A percentile compares a stretch with the other conserved stretches of the same genome.
phyloP scores from a whole-genome alignment of 2,113 vertebrate species.

The Genyomyrus donnyi region DNA sequence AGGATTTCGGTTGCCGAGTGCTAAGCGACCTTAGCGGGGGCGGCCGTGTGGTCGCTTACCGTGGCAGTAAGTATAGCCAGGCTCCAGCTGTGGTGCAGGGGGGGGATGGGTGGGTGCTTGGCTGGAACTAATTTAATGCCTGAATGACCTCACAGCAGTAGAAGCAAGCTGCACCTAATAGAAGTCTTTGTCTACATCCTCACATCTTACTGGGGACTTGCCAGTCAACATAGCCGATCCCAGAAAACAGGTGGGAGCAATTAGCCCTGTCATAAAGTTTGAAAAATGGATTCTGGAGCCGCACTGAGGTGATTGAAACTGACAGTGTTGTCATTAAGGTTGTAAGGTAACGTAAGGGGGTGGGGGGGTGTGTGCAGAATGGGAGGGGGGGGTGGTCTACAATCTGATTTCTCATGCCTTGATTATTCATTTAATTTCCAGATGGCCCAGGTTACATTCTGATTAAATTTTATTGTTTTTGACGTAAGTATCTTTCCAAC shows the following conservation, averaged over 20 bases:
- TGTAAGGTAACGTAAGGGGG: conserved; percentile 56
- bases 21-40: neutral
- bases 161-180: conserved; percentile 80
- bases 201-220: conserved; percentile 77
- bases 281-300: conserved; percentile 90
- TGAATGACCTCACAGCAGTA: conserved; percentile 82
- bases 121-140: conserved; percentile 98
- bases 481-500: conserved; percentile 28
- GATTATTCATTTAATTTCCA: conserved; percentile 81
- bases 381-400: conserved; percentile 35
- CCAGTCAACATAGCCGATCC: conserved; percentile 75
- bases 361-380: conserved; percentile 22
- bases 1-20: neutral
- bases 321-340: conserved; percentile 96
- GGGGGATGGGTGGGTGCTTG: conserved; percentile 47
- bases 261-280: conserved; percentile 99
- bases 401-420: conserved; percentile 76
- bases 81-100: neutral
- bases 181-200: conserved; percentile 84
- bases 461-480: conserved; percentile 59
- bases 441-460: conserved; percentile 71
- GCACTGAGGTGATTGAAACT: conserved; percentile 84
- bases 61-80: neutral
- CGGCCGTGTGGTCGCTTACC: neutral
- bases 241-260: conserved; percentile 86